These are phyloP conservation scores for Sinhomidia bicolor DNA, from an alignment of 2,888 invertebrate species.

Conservation along the genomic window DNA sequence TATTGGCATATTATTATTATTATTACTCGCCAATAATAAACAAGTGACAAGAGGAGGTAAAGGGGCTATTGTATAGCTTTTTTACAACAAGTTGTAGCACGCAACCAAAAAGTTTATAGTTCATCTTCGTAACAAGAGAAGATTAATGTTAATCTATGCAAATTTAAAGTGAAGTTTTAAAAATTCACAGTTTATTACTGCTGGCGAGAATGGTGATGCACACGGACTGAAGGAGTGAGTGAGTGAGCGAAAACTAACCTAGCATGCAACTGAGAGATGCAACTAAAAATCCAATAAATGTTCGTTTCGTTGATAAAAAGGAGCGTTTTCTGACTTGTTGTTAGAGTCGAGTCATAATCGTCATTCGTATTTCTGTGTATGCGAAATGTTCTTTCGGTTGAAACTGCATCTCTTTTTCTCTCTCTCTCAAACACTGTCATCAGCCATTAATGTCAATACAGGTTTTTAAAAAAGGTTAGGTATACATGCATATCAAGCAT, in stretches of 20 bases:
- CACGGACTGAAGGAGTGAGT: too few relatives aligned
- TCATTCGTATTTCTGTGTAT: background rate
- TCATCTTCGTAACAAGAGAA: background rate
- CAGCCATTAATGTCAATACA: constrained; percentile 69
- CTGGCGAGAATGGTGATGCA: constrained; percentile 1
- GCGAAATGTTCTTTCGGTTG: constrained; percentile 13
- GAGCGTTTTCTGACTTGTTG: background rate
- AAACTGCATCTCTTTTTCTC: constrained; percentile 59
- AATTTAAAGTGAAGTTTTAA: constrained; percentile 27
- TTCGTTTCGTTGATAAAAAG: background rate
- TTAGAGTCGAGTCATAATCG: background rate
- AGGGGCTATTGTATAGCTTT: background rate
- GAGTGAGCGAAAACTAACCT: constrained; percentile 41
- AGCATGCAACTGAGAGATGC: constrained; percentile 17
- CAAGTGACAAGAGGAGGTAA: constrained; percentile 8
- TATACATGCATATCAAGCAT: constrained; percentile 44
- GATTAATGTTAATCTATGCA: constrained; percentile 11
- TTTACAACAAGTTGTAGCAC: background rate
- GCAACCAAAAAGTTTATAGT: constrained; percentile 26
- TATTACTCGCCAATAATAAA: background rate
- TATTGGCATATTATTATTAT: background rate
- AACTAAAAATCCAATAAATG: background rate
- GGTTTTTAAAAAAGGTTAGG: constrained; percentile 64
- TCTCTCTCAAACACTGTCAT: constrained; percentile 63
- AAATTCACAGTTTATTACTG: constrained; percentile 24